Evolutionary conservation across 1,140 invertebrate species (phyloP), one percentile per base, ranked within the genome.

Genomic region (Macrotrachela quadricornifera): DNA sequence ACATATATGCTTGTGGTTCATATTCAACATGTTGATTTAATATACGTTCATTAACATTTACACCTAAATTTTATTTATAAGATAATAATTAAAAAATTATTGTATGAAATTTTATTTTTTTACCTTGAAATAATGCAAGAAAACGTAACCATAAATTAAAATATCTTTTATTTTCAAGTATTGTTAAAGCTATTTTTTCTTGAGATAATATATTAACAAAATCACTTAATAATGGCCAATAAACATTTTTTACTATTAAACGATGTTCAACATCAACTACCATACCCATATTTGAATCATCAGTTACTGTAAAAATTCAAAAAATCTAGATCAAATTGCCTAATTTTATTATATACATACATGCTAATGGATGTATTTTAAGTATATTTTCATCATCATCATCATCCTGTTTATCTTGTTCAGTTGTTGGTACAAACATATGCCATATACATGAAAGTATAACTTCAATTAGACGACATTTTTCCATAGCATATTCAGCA

Each of bases 221-320:
- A 73, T 96, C 90, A 1, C 85, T 91, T 40, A 95, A 85, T 4
- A 94, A 73, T 12, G 90, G 87, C 88, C 88, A 95, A 70, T 92
- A 95, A 71, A 86, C 91, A 69, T 95, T 90, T 62, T 92, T 84
- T 68, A 86, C 90, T 84, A 95, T 91, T 8, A 91, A 82, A 57
- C 80, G 75, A 57, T 80, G 75, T 13, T 78, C 80, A 66, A 87
- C 94, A 63, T 92, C 85, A 9, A 94, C 87, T n/a, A 94, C 86
- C 60, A 76, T 78, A 64, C 88, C 21, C 2, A 8, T 2, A 30
- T 2, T 30, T 30, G 21, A 2, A 30, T 30, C 8, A 30, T 30
- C n/a, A n/a, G n/a, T n/a, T n/a, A n/a, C n/a, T n/a, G n/a, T n/a
- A n/a, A n/a, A n/a, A n/a, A n/a, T n/a, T n/a, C n/a, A n/a, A n/a